Evolutionary conservation across 2,113 vertebrate genomes (phyloP), one percentile per base, ranked within the genome.

Genomic region (Muscicapa adusta): DNA sequence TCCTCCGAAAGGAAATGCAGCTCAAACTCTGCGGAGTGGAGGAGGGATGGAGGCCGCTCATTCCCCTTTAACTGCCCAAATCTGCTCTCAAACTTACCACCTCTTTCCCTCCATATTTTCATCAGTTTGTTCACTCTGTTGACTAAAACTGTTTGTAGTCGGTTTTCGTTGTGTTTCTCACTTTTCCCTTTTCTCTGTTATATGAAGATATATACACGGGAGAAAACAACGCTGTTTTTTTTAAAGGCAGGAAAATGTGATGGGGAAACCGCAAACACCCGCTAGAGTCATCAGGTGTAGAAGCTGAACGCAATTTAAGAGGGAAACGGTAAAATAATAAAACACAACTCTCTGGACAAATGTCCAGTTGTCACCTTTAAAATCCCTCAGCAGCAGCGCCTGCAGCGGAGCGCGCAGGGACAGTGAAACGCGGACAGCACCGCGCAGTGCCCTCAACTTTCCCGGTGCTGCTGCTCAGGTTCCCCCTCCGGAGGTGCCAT

Each of bases 171-270:
- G 45, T 34, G 66, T 85, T 82, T 94, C 85, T 85, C 78, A 56
- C 80, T 94, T 93, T 61, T 60, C 38, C 66, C 70, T 62, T 45
- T 70, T 51, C 62, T 79, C 47, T 71, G 28, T 18, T 26, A 29
- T 9, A 31, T 8, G 51, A 85, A 85, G 67, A 38, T 10, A 24
- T 31, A n/a, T 6, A 25, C 48, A 31, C 8, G 56, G 40, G 83
- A 89, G 54, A 92, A 89, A 91, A 88, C 62, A 82, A 31, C 29
- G 22, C 75, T 42, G 60, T 19, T 16, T 53, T 53, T 53, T 50
- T 40, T 26, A 77, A 93, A 89, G 78, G 72, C 60, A 93, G 93
- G 90, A 67, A 96, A 96, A 94, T 34, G 67, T n/a, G 78, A 94
- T 67, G 77, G 17, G 18, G 43, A 94, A 95, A 96, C 78, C 88